phyloP scores from a whole-genome alignment of 1,140 invertebrate species.

The Acromyrmex heyeri region DNA sequence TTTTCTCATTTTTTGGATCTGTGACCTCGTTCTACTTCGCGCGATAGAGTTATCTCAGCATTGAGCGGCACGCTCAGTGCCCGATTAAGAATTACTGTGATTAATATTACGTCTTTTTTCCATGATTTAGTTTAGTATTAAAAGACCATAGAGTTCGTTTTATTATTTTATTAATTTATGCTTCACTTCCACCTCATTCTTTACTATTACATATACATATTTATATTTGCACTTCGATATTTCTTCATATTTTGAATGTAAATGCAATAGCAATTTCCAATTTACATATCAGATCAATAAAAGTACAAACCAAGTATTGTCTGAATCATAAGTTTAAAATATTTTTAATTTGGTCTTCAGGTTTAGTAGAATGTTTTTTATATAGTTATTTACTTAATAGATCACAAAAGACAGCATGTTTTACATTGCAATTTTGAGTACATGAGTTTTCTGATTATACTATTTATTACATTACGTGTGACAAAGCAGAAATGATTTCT shows the following conservation, averaged over 20 bases:
- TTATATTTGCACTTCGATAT: background rate
- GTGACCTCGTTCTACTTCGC: slow-evolving; percentile 36
- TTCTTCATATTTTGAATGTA: background rate
- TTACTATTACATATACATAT: background rate
- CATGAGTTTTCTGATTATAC: background rate
- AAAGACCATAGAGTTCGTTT: background rate
- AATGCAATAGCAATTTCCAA: slow-evolving; percentile 16
- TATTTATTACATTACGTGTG: background rate
- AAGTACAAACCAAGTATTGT: background rate
- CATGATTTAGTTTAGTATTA: slow-evolving; percentile 16
- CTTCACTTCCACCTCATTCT: slow-evolving; percentile 10
- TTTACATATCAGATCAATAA: slow-evolving; percentile 43
- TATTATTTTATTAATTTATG: slow-evolving; percentile 8
- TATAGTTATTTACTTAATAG: background rate
- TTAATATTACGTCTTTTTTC: slow-evolving; percentile 34
- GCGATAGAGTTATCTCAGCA: slow-evolving; percentile 20
- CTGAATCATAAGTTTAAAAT: background rate
- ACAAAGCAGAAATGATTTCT: background rate
- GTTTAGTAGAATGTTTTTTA: background rate
- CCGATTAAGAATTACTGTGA: slow-evolving; percentile 52
- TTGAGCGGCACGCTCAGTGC: slow-evolving; percentile 11
- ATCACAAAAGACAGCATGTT: background rate
- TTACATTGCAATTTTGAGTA: background rate
- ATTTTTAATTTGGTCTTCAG: background rate
- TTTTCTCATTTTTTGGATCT: background rate